Conservation (phyloP, 2,113 vertebrate genomes). For the Sander lucioperca region DNA sequence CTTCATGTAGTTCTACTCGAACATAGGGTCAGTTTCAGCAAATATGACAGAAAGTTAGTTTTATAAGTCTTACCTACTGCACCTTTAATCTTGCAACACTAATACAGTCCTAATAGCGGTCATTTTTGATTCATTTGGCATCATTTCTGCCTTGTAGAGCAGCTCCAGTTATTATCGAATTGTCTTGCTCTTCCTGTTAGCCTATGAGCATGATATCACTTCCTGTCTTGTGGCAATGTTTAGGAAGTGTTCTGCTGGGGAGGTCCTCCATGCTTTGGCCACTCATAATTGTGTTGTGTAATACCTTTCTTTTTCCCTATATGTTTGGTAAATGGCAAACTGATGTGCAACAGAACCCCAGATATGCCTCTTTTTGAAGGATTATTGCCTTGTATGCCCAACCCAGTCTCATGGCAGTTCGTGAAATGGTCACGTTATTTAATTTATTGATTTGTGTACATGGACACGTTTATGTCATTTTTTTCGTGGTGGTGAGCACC, state of each 20-base stretch:
- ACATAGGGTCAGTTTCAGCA: too few species aligned
- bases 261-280: constrained; percentile 30
- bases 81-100: neutral
- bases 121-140: constrained; percentile 55
- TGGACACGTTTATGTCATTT: too few species aligned
- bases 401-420: too few species aligned
- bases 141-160: constrained; percentile 66
- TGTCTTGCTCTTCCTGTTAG: constrained; percentile 17
- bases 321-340: constrained; percentile 68
- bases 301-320: constrained; percentile 30
- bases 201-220: constrained; percentile 69
- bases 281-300: constrained; percentile 27
- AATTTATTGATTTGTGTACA: too few species aligned
- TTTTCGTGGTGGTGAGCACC: too few species aligned
- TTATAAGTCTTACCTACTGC: too few species aligned
- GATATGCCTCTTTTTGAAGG: constrained; percentile 60
- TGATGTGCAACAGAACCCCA: constrained; percentile 31
- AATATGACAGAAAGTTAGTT: too few species aligned
- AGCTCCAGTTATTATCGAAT: constrained; percentile 58
- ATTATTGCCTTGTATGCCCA: constrained; percentile 67
- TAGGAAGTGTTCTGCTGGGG: constrained; percentile 24
- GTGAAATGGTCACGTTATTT: too few species aligned
- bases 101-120: neutral
- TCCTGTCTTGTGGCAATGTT: constrained; percentile 49
- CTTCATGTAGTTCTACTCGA: too few species aligned